phyloP scores from a whole-genome alignment of 2,797 vertebrate genomes.

The Serranus cabrilla region DNA sequence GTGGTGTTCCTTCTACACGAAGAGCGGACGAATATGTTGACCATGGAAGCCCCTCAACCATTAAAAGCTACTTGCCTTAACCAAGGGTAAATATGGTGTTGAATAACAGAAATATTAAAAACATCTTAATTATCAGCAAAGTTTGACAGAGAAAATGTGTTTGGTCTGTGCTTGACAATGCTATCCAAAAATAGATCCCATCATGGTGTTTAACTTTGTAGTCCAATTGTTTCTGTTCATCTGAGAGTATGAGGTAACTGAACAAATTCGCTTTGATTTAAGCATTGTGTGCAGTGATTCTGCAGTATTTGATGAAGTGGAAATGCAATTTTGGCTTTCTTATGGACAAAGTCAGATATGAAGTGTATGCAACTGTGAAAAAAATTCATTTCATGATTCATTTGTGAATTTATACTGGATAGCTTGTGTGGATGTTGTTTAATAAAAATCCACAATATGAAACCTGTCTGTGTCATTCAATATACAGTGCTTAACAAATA shows the following conservation, averaged over 20 bases:
- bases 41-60: conserved; percentile 39
- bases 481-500: too few species aligned
- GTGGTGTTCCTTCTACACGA: conserved; percentile 23
- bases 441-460: conserved; percentile 41
- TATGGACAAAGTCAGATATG: conserved; percentile 12
- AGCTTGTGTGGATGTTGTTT: conserved; percentile 22
- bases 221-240: conserved; percentile 5
- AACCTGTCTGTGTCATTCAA: neutral
- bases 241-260: neutral
- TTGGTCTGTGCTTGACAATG: conserved; percentile 3
- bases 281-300: conserved; percentile 2
- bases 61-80: conserved; percentile 1
- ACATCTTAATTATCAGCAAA: conserved; percentile 5
- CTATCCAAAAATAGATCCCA: neutral
- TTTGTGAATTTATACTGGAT: conserved; percentile 46
- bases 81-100: conserved; percentile 25
- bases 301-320: conserved; percentile 14
- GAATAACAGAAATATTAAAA: conserved; percentile 4
- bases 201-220: neutral
- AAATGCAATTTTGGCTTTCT: neutral
- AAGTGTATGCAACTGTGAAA: conserved; percentile 38
- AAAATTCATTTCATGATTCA: conserved; percentile 29
- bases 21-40: conserved; percentile 47
- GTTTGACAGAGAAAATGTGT: conserved; percentile 10
- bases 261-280: conserved; percentile 10